Evolutionary conservation across 2,113 vertebrate species (phyloP), one percentile per base, ranked within the genome.

Genomic region (Python bivittatus): DNA sequence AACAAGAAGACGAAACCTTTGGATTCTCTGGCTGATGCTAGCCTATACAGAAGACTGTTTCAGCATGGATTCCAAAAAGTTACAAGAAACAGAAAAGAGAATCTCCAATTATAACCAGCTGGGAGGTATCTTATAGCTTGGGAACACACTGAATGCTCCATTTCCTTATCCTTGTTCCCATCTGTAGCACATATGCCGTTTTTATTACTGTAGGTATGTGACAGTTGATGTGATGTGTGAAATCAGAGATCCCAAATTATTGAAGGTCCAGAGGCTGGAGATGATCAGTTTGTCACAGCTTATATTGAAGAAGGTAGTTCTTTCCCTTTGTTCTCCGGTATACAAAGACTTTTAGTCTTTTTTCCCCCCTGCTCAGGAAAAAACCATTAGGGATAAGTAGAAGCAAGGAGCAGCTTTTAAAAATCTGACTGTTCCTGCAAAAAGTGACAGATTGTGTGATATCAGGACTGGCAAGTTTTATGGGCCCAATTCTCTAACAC

Each of bases 1-100:
- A 90, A 23, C 58, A 92, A 84, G 90, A 42, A 88, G 79, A 53
- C 27, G 94, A 89, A 95, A 94, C 20, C 1, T 2, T 44, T 72
- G 2, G 1, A 22, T 89, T 3, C 4, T 92, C 90, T 56, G 0
- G 0, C 54, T 92, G 0, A 79, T 86, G 27, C 54, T 91, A 42
- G 25, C 17, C 29, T 2, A 0, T 0, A 3, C 3, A 38, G 87
- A 93, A 29, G 13, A 89, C 1, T 0, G 0, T 60, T 88, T 52
- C 42, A 89, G 42, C 79, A 22, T 33, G 53, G 87, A 52, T 91
- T 68, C 84, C 44, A 94, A 38, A 1, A 38, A 0, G 20, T 1
- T 5, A 17, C 1, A 56, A 5, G 38, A 0, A 64, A 2, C 29
- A 44, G 93, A 92, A 64, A 0, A 9, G 42, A 90, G 44, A 90